Evolutionary conservation across 2,113 vertebrate species (phyloP).

Genomic region (Salvelinus alpinus): DNA sequence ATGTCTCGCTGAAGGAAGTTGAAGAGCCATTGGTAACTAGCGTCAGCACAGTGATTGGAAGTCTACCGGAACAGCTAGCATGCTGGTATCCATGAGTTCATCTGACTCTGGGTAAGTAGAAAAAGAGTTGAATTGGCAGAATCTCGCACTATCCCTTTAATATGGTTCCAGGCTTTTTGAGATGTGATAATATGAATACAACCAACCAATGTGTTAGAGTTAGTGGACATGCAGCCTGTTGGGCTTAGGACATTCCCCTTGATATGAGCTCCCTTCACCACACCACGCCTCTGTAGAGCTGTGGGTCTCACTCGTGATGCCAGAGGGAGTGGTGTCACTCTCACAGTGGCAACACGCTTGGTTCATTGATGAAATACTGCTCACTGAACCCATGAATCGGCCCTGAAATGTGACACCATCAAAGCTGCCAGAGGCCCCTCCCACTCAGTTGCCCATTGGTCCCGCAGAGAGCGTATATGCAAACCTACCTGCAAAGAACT

Average conservation of each 20-base stretch:
- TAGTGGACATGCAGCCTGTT: not conserved
- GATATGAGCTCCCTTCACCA: not conserved
- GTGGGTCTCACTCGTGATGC: conserved; percentile 18
- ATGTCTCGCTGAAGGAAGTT: too few species aligned
- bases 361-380: conserved; percentile 34
- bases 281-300: not conserved
- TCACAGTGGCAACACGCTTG: conserved; percentile 7
- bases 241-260: not conserved
- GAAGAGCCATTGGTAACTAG: too few species aligned
- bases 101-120: too few species aligned
- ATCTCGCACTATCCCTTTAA: too few species aligned
- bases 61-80: too few species aligned
- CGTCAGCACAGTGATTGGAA: too few species aligned
- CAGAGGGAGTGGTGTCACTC: conserved; percentile 16
- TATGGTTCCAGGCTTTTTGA: too few species aligned
- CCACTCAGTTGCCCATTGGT: conserved; percentile 45
- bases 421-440: conserved; percentile 51
- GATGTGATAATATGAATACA: too few species aligned
- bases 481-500: conserved; percentile 34
- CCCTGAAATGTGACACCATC: conserved; percentile 42
- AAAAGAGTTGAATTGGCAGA: too few species aligned
- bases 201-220: too few species aligned
- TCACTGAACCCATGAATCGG: conserved; percentile 23
- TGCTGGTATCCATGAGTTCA: too few species aligned
- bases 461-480: conserved; percentile 40